These are phyloP conservation scores for Pseudococcus jackbeardsleyi DNA, from an alignment of 2,888 invertebrate genomes.

Conservation along the genomic window DNA sequence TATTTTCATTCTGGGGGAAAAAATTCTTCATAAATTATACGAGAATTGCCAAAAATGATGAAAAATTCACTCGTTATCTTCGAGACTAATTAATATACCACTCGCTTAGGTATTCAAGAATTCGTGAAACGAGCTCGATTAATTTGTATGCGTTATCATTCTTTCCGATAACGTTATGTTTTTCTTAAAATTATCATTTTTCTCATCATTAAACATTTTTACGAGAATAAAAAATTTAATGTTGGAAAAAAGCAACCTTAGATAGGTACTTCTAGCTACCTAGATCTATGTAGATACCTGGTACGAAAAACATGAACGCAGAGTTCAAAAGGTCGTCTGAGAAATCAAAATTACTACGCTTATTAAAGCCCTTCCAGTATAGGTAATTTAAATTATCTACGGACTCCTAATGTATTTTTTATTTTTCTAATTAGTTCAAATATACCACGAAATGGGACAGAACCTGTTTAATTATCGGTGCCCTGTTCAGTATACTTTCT, in stretches of 20 bases:
- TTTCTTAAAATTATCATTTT: not conserved
- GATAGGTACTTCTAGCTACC: too few species aligned
- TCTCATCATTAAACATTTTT: not conserved
- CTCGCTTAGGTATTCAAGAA: not conserved
- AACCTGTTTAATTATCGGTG: conserved; percentile 69
- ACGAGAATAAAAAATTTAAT: not conserved
- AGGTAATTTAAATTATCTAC: not conserved
- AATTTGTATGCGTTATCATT: not conserved
- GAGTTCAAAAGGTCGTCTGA: too few species aligned
- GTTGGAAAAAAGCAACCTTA: too few species aligned
- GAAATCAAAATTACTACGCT: too few species aligned
- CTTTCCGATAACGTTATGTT: not conserved
- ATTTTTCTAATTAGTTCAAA: conserved; percentile 69
- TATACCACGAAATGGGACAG: conserved; percentile 69
- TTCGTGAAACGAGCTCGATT: not conserved
- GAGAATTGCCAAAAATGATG: not conserved
- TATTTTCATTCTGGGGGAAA: too few species aligned
- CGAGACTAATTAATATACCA: not conserved
- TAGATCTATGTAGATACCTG: too few species aligned
- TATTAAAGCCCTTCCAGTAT: too few species aligned
- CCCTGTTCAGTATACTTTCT: conserved; percentile 70
- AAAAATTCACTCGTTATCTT: not conserved
- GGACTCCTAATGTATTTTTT: not conserved
- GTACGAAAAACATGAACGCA: too few species aligned
- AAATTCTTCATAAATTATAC: too few species aligned